Evolutionary conservation across 1,140 invertebrate genomes (phyloP), one percentile per base, ranked within the genome.

Genomic region (Bombus sylvicola): DNA sequence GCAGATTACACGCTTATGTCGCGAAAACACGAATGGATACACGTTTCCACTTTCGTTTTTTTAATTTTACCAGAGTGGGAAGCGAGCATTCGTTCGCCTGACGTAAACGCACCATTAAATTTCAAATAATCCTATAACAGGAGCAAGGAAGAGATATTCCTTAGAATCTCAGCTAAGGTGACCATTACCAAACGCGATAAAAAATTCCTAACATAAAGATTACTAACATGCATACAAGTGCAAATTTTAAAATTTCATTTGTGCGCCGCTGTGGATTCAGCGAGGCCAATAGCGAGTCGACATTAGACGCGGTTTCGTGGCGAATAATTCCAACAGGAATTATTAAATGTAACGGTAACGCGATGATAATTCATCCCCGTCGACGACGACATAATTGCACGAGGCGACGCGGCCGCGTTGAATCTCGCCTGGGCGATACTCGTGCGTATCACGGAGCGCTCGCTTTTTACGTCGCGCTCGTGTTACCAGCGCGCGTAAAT

Each of bases 351-450:
- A 62, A 37, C n/a, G 10, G 25, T 6, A 41, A 31, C 6, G 13
- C 18, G 6, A 28, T 28, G 22, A 64, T 80, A 64, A 80, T 53
- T 85, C 53, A 37, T 84, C 72, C 31, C 9, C 72, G 41, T 34
- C 62, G 81, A 41, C 81, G 53, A 69, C 34, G 34, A 68, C 43
- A 28, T 83, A 76, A 83, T 77, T 77, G 62, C 81, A 22, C 34
- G 25, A 9, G 41, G 43, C 37, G 22, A 37, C 64, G 5, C 6
- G 62, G 28, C 15, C 59, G 72, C 43, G 72, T 83, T 83, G 69
- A 77, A 74, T 82, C 78, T 69, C 64, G 64, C 37, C 31, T 8
- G 62, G 15, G 31, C 64, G 62, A 79, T 68, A 68, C 12, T 68
- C 41, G 41, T 31, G 41, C 41, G 28, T n/a, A 53, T 47, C 73